These are phyloP conservation scores for Teinopalpus imperialis DNA, from an alignment of 2,888 invertebrate species.

Conservation along the genomic window DNA sequence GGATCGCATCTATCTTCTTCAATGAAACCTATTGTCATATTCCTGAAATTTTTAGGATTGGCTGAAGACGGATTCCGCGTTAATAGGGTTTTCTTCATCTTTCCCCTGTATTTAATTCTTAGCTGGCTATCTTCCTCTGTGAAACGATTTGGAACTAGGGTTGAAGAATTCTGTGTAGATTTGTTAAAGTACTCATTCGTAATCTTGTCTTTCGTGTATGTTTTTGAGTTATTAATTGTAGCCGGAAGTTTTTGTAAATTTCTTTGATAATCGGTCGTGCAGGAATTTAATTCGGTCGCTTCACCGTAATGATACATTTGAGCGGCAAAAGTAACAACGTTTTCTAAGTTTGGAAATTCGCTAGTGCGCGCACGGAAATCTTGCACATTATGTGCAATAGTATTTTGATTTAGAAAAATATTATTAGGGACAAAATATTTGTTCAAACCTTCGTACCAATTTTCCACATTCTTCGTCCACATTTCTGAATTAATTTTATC, in stretches of 20 bases:
- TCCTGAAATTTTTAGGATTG: constrained; percentile 58
- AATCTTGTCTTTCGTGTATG: too few relatives aligned
- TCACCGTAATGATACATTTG: too few relatives aligned
- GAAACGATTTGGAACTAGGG: not conserved
- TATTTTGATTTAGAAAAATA: not conserved
- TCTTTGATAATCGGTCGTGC: too few relatives aligned
- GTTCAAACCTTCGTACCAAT: constrained; percentile 47
- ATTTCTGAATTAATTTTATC: constrained; percentile 4
- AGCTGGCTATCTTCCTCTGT: constrained; percentile 39
- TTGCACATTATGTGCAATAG: not conserved
- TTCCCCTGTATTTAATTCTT: constrained; percentile 45
- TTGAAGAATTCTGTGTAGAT: too few relatives aligned
- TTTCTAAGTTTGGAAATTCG: not conserved
- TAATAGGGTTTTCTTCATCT: constrained; percentile 43
- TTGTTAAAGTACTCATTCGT: too few relatives aligned
- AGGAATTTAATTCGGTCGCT: too few relatives aligned
- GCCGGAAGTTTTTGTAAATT: too few relatives aligned
- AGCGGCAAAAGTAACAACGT: not conserved
- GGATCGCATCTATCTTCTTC: constrained; percentile 4
- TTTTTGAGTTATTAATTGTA: too few relatives aligned
- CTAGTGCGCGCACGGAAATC: not conserved
- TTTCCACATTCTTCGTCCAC: constrained; percentile 38
- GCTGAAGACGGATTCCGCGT: constrained; percentile 39
- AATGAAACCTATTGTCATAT: constrained; percentile 52
- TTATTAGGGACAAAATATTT: constrained; percentile 30